phyloP scores from a whole-genome alignment of 2,888 invertebrate genomes.

The Epiblema foenella region DNA sequence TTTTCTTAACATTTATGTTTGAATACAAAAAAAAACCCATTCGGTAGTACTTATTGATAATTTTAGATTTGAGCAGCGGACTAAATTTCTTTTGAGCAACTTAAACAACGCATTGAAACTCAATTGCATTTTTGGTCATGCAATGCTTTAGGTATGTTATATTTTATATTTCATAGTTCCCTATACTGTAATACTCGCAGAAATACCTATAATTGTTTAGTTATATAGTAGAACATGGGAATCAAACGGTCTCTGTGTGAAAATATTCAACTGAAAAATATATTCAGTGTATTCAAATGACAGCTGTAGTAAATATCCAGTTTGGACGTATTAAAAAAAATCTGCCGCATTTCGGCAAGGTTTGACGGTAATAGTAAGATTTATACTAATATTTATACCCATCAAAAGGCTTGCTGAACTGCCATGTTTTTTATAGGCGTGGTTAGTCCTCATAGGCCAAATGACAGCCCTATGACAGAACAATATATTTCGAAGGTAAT shows the following conservation, averaged over 20 bases:
- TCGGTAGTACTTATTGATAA: background rate
- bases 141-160: background rate
- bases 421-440: conserved; percentile 35
- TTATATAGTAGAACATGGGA: background rate
- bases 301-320: background rate
- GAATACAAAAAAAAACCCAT: background rate
- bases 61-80: background rate
- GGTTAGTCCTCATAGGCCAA: conserved; percentile 32
- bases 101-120: background rate
- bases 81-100: background rate
- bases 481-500: conserved; percentile 48
- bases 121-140: background rate
- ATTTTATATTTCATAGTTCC: background rate
- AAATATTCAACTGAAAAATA: background rate
- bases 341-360: background rate
- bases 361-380: background rate
- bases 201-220: conserved; percentile 11
- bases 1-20: conserved; percentile 17
- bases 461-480: conserved; percentile 34
- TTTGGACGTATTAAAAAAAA: background rate
- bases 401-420: conserved; percentile 54
- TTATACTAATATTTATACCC: conserved; percentile 38
- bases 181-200: background rate
- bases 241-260: background rate
- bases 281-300: background rate